A percentile compares a stretch with the other conserved stretches of the same genome.
These are phyloP conservation scores for Mesitornis unicolor DNA, from an alignment of 2,113 vertebrate genomes.

Conservation along the genomic window DNA sequence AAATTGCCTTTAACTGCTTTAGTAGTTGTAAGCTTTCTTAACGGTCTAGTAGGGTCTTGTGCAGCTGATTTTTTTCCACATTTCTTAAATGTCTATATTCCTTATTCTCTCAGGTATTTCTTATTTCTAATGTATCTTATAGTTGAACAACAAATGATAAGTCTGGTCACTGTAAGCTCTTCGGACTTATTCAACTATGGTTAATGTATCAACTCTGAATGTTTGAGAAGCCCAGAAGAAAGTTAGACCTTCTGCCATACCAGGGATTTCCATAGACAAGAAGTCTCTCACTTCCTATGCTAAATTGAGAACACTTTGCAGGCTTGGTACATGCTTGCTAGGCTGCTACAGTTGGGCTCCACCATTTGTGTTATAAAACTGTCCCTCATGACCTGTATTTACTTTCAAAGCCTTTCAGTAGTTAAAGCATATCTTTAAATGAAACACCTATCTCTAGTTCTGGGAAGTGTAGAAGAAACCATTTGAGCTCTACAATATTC, in stretches of 20 bases:
- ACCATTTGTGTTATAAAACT: not conserved
- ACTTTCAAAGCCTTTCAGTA: not conserved
- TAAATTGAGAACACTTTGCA: not conserved
- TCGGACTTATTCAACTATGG: not conserved
- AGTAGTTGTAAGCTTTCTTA: not conserved
- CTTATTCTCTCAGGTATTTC: not conserved
- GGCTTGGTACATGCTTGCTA: not conserved
- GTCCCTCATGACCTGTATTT: not conserved
- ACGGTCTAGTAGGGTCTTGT: not conserved
- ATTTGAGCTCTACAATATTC: not conserved
- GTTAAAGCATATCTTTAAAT: not conserved
- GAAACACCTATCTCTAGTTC: not conserved
- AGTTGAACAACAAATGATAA: not conserved
- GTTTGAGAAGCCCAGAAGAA: not conserved
- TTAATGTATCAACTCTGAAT: not conserved
- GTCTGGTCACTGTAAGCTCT: not conserved
- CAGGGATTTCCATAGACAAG: not conserved
- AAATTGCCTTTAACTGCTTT: not conserved
- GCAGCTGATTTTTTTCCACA: not conserved
- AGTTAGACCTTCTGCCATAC: not conserved
- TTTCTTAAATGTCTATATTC: not conserved
- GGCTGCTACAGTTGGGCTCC: not conserved
- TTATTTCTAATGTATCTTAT: not conserved
- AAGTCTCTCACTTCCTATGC: not conserved
- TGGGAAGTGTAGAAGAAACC: not conserved